A percentile compares a stretch with the other conserved stretches of the same genome.
Evolutionary conservation across 2,888 invertebrate species (phyloP).

Genomic region (Brachyopa scutellaris): DNA sequence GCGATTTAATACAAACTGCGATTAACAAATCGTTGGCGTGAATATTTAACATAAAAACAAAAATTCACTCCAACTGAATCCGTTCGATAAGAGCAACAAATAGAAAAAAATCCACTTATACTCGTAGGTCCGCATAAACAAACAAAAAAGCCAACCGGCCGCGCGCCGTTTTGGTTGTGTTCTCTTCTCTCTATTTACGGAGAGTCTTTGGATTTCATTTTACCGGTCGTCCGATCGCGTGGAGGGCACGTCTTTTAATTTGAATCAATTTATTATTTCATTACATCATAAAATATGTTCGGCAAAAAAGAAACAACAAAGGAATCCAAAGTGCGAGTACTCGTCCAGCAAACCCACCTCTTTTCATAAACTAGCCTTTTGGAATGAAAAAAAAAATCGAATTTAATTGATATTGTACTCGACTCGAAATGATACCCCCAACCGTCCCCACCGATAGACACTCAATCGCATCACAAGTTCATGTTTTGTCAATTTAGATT

Average conservation of each 20-base stretch:
- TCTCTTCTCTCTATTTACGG: background rate
- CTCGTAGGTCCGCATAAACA: background rate
- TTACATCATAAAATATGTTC: constrained; percentile 8
- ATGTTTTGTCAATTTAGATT: constrained; percentile 30
- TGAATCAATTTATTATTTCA: constrained; percentile 37
- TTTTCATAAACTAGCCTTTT: background rate
- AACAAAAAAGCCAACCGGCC: constrained; percentile 5
- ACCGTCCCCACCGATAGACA: background rate
- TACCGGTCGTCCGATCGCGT: constrained; percentile 7
- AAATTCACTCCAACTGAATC: background rate
- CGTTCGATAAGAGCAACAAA: background rate
- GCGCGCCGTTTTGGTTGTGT: no score
- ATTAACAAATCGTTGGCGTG: background rate
- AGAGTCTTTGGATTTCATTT: no score
- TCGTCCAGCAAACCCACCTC: background rate
- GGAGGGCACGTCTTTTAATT: constrained; percentile 23
- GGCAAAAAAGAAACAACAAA: no score
- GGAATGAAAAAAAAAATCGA: no score
- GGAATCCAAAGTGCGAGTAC: background rate
- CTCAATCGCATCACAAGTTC: constrained; percentile 33
- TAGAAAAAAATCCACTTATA: background rate
- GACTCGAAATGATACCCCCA: background rate
- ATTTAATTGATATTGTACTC: background rate
- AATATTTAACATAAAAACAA: constrained; percentile 30
- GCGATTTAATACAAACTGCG: constrained; percentile 46